Percentiles rank a stretch among this genome's conserved stretches.
phyloP scores from a whole-genome alignment of 2,797 vertebrate species.

The Synanceia verrucosa region DNA sequence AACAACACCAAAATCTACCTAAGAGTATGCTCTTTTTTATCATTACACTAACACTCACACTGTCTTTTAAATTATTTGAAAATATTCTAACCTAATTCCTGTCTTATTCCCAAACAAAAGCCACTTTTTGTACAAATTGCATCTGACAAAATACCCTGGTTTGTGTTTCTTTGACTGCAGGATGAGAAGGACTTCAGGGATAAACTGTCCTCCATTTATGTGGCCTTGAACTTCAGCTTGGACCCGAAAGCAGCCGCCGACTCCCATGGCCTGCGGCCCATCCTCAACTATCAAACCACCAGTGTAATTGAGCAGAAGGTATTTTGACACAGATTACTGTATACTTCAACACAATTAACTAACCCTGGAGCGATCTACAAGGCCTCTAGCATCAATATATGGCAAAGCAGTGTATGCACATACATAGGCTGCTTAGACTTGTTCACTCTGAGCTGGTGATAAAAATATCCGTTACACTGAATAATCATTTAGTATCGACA shows the following conservation, averaged over 20 bases:
- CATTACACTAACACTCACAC: no score
- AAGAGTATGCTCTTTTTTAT: conserved; percentile 75
- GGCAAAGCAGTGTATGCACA: not conserved
- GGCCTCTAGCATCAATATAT: conserved; percentile 6
- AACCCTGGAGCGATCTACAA: not conserved
- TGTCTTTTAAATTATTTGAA: no score
- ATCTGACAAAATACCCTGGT: conserved; percentile 1
- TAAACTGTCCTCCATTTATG: conserved; percentile 91
- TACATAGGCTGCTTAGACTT: not conserved
- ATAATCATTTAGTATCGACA: conserved; percentile 7
- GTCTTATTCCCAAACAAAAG: not conserved
- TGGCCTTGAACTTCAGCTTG: conserved; percentile 90
- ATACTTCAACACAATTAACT: not conserved
- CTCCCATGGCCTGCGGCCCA: conserved; percentile 84
- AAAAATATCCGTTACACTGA: conserved; percentile 28
- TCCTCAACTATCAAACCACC: conserved; percentile 89
- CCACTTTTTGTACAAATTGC: not conserved
- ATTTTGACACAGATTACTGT: conserved; percentile 7
- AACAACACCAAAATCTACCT: conserved; percentile 89
- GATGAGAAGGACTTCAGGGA: conserved; percentile 93
- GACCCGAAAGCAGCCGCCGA: conserved; percentile 85
- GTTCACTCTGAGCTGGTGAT: conserved; percentile 28
- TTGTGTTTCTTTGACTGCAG: conserved; percentile 71
- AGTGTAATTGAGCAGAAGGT: conserved; percentile 90
- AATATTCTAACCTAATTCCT: not conserved